A percentile compares a stretch with the other conserved stretches of the same genome.
These are phyloP conservation scores for Garrulus glandarius DNA, from an alignment of 2,797 vertebrate genomes.

Conservation along the genomic window DNA sequence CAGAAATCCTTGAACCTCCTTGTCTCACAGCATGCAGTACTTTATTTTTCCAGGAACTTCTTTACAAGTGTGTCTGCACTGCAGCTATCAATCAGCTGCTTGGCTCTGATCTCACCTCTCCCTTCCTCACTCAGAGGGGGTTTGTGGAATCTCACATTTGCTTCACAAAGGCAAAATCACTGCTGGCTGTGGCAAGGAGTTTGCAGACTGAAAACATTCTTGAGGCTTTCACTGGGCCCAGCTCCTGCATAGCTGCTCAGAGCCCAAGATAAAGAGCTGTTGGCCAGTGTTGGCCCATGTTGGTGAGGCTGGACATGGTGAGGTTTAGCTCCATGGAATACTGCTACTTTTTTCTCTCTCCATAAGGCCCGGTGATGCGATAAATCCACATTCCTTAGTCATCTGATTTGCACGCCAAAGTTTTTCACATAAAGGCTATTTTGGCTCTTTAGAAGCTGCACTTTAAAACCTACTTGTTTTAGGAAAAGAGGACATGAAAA, in stretches of 20 bases:
- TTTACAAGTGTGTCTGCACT: neutral
- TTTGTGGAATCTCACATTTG: accelerated
- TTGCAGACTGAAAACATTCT: neutral
- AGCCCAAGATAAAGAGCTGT: neutral
- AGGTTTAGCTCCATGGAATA: neutral
- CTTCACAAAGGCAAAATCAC: neutral
- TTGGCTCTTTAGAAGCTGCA: neutral
- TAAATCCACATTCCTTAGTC: neutral
- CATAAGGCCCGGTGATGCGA: accelerated
- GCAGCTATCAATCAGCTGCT: neutral
- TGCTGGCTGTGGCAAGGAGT: neutral
- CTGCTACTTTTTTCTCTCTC: neutral
- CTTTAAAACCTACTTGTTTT: neutral
- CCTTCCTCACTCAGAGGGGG: neutral
- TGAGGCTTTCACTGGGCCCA: neutral
- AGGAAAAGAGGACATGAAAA: neutral
- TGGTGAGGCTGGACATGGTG: neutral
- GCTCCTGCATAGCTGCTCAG: neutral
- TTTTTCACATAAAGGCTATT: neutral
- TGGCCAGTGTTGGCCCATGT: neutral
- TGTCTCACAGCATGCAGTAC: neutral
- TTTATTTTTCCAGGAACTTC: neutral
- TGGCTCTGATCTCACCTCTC: neutral
- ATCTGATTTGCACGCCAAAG: neutral
- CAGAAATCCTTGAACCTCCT: neutral